Evolutionary conservation across 2,888 invertebrate genomes (phyloP).

Genomic region (Mythimna lalbum): DNA sequence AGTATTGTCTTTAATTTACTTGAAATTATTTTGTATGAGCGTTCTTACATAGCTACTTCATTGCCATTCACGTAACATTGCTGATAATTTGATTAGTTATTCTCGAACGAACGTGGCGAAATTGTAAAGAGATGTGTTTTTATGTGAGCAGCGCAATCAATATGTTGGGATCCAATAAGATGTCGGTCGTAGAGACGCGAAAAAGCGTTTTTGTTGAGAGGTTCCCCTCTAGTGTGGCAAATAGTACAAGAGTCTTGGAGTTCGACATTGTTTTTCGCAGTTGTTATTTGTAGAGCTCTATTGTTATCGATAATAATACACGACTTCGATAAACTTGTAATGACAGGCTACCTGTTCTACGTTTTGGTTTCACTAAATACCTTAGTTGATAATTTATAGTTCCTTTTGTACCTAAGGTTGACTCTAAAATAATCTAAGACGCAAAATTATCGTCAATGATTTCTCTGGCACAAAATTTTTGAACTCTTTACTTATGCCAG

Average conservation of each 20-base stretch:
- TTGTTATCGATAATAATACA: neutral
- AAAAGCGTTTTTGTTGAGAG: conserved; percentile 7
- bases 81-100: conserved; percentile 15
- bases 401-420: neutral
- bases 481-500: no score
- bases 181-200: neutral
- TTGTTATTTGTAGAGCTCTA: neutral
- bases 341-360: no score
- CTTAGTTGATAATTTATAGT: neutral
- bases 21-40: neutral
- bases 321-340: neutral
- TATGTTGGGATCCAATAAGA: neutral
- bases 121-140: conserved; percentile 21
- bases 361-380: neutral
- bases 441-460: neutral
- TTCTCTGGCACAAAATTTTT: neutral
- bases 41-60: neutral
- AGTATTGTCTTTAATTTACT: conserved; percentile 5
- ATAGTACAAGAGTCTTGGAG: neutral
- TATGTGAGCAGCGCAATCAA: conserved; percentile 21
- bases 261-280: conserved; percentile 3
- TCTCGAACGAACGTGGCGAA: conserved; percentile 7
- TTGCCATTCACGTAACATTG: conserved; percentile 19
- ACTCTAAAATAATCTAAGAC: neutral
- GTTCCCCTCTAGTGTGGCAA: neutral